Evolutionary conservation across 2,113 vertebrate genomes (phyloP).

Genomic region (Thamnaconus septentrionalis): DNA sequence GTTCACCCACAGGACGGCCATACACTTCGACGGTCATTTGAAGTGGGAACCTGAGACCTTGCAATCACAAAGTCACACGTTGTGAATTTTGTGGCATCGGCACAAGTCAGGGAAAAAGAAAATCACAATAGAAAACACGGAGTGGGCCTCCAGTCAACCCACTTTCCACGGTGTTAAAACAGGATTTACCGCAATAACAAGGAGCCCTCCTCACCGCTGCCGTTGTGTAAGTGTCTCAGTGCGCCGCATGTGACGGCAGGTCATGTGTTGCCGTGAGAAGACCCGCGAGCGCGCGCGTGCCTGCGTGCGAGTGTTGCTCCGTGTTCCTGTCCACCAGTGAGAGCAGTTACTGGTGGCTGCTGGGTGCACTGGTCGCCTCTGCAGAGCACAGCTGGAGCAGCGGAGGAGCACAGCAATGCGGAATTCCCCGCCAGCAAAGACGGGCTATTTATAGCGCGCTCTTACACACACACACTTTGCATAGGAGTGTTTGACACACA

Average conservation of each 20-base stretch:
- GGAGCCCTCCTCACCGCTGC: constrained; percentile 29
- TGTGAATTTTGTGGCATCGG: too few relatives aligned
- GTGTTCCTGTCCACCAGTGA: constrained; percentile 30
- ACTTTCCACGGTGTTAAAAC: constrained; percentile 26
- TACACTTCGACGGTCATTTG: too few relatives aligned
- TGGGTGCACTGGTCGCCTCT: constrained; percentile 52
- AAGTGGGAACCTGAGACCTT: too few relatives aligned
- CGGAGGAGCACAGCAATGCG: constrained; percentile 61
- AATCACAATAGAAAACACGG: not conserved
- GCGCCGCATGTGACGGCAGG: constrained; percentile 42
- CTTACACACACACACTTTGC: constrained; percentile 27
- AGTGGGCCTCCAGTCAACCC: constrained; percentile 12
- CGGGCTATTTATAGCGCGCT: constrained; percentile 67
- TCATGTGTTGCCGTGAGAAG: constrained; percentile 27
- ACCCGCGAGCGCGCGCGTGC: not conserved
- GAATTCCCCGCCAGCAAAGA: constrained; percentile 70
- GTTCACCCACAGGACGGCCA: too few relatives aligned
- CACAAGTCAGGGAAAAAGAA: not conserved
- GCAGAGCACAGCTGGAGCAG: constrained; percentile 61
- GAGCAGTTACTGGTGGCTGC: constrained; percentile 25
- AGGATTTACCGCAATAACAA: constrained; percentile 30
- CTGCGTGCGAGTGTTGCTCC: not conserved
- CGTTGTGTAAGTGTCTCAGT: constrained; percentile 38
- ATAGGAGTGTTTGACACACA: constrained; percentile 30
- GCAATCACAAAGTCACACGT: too few relatives aligned